phyloP scores from a whole-genome alignment of 2,888 invertebrate species.

The Eubasilissa splendida region DNA sequence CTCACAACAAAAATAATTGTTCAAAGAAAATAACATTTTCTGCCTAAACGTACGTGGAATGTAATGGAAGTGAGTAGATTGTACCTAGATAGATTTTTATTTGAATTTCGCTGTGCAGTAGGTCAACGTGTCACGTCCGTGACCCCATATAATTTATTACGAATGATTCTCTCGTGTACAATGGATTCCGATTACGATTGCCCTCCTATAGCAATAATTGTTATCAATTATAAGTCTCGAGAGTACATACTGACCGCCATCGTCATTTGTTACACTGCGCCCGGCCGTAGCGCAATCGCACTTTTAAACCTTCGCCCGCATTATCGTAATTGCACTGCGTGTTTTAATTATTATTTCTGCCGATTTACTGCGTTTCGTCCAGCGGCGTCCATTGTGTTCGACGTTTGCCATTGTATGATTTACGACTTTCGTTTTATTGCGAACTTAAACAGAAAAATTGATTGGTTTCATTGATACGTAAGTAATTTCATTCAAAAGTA shows the following conservation, averaged over 20 bases:
- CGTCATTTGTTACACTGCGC: slow-evolving; percentile 8
- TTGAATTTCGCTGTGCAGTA: slow-evolving; percentile 38
- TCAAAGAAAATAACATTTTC: no score
- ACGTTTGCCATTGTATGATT: no score
- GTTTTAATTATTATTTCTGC: neutral
- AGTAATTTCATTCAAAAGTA: no score
- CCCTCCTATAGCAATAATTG: slow-evolving; percentile 37
- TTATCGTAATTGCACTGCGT: neutral
- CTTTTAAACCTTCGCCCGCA: slow-evolving; percentile 23
- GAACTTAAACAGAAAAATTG: no score
- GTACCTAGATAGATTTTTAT: neutral
- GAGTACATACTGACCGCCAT: slow-evolving; percentile 25
- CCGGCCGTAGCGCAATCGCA: slow-evolving; percentile 20
- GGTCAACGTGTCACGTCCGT: slow-evolving; percentile 56
- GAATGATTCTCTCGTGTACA: slow-evolving; percentile 45
- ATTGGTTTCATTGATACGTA: no score
- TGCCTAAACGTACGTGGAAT: no score
- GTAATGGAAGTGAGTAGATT: no score
- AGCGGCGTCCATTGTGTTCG: neutral
- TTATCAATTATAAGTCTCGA: slow-evolving; percentile 28
- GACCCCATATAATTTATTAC: slow-evolving; percentile 51
- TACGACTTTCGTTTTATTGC: no score
- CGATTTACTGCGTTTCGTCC: neutral
- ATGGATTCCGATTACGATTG: slow-evolving; percentile 32
- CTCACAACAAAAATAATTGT: no score